Conservation (phyloP, 37 sponge, comb jelly and placozoan genomes). For the Beroe ovata region DNA sequence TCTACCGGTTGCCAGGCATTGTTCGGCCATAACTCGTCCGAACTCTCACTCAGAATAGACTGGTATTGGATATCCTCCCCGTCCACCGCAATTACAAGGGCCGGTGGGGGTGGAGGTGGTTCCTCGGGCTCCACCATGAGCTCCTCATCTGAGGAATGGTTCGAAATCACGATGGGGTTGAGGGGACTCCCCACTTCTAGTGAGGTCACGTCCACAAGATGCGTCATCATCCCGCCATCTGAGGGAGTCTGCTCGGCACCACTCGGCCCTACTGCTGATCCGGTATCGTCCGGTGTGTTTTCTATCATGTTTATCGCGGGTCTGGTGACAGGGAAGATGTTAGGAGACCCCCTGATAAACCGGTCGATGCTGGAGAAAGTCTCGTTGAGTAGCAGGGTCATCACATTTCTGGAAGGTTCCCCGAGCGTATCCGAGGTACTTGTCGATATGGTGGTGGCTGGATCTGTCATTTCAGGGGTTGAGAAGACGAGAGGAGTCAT, state of each 20-base stretch:
- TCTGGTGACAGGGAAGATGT: background rate
- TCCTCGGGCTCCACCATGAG: background rate
- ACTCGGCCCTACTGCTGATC: background rate
- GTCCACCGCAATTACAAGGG: too few relatives aligned
- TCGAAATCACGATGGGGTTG: background rate
- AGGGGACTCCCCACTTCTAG: background rate
- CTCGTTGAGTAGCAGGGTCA: slow-evolving; percentile 24
- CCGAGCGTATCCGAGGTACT: background rate
- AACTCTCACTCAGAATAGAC: slow-evolving; percentile 16
- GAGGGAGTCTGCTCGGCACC: background rate
- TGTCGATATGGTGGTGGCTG: background rate
- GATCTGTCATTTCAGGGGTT: background rate
- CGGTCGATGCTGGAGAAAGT: slow-evolving; percentile 45
- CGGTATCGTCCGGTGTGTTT: background rate
- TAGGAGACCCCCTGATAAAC: slow-evolving; percentile 28
- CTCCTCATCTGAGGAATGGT: background rate
- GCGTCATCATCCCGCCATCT: background rate
- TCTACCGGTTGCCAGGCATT: background rate
- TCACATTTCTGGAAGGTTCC: background rate
- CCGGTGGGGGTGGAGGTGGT: background rate
- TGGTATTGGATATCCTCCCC: background rate
- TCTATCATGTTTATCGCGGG: slow-evolving; percentile 21
- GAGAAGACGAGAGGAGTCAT: background rate
- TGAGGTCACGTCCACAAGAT: background rate
- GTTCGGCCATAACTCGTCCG: slow-evolving; percentile 19